These are phyloP conservation scores for Microplitis manilae DNA, from an alignment of 2,888 invertebrate species.

Conservation along the genomic window DNA sequence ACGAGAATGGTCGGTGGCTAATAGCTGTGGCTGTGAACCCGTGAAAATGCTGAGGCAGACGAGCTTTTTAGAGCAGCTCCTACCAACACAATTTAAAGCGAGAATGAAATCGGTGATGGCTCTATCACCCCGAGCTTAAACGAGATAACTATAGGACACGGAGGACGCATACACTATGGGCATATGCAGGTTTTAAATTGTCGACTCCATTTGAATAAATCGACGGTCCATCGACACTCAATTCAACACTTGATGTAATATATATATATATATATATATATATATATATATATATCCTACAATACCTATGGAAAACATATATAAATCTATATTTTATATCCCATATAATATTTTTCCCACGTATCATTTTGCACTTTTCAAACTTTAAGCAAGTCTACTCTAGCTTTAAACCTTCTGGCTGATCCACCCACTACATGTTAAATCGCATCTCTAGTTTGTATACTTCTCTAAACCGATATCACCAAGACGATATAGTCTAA, in stretches of 20 bases:
- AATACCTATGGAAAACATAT: too few species aligned
- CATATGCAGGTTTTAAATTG: slow-evolving; percentile 33
- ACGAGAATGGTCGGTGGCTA: slow-evolving; percentile 42
- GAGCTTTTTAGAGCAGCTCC: slow-evolving; percentile 54
- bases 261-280: too few species aligned
- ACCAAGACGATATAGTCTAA: too few species aligned
- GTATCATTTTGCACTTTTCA: too few species aligned
- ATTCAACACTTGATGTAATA: slow-evolving; percentile 8
- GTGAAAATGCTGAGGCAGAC: slow-evolving; percentile 52
- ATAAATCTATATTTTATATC: too few species aligned
- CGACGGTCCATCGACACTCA: slow-evolving; percentile 32
- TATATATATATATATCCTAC: neutral
- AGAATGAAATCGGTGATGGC: slow-evolving; percentile 58
- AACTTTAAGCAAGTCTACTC: too few species aligned
- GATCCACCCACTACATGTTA: too few species aligned
- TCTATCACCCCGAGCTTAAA: slow-evolving; percentile 39
- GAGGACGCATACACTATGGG: neutral
- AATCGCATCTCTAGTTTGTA: too few species aligned
- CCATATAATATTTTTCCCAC: too few species aligned
- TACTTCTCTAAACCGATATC: too few species aligned
- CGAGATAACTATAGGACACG: slow-evolving; percentile 17
- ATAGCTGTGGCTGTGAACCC: slow-evolving; percentile 37
- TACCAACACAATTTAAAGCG: slow-evolving; percentile 48
- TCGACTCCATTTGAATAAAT: slow-evolving; percentile 48
- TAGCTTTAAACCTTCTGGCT: too few species aligned